Evolutionary conservation across 2,888 invertebrate species (phyloP).

Genomic region (Heliconius erato): DNA sequence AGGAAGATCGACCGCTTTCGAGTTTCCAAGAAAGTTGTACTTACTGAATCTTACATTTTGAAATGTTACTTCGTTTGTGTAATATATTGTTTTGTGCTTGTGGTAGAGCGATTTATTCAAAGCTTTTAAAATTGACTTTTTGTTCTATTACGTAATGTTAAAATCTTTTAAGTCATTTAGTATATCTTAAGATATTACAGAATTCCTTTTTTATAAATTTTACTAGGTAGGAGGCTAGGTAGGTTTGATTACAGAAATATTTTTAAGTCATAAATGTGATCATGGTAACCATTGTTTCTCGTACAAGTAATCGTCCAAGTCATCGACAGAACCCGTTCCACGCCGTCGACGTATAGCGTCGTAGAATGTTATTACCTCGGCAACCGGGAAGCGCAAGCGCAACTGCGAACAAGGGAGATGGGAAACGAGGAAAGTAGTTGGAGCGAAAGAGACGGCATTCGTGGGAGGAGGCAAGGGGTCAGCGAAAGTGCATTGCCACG

Average conservation of each 20-base stretch:
- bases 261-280: constrained; percentile 61
- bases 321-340: constrained; percentile 85
- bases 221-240: background rate
- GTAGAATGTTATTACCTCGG: constrained; percentile 82
- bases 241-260: constrained; percentile 11
- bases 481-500: constrained; percentile 86
- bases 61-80: constrained; percentile 52
- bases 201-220: no score
- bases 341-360: constrained; percentile 82
- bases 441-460: constrained; percentile 73
- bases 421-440: constrained; percentile 67
- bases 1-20: constrained; percentile 67
- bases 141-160: constrained; percentile 49
- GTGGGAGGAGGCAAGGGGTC: constrained; percentile 83
- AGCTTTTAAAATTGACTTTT: constrained; percentile 57
- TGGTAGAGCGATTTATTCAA: constrained; percentile 49
- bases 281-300: constrained; percentile 78
- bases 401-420: constrained; percentile 71
- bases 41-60: constrained; percentile 60
- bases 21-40: constrained; percentile 71
- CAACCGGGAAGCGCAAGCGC: constrained; percentile 81
- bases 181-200: background rate
- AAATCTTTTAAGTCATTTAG: background rate
- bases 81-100: constrained; percentile 57
- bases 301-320: constrained; percentile 81